Base-by-base conservation (phyloP, 1,140 invertebrate genomes). In the Sitodiplosis mosellana region DNA sequence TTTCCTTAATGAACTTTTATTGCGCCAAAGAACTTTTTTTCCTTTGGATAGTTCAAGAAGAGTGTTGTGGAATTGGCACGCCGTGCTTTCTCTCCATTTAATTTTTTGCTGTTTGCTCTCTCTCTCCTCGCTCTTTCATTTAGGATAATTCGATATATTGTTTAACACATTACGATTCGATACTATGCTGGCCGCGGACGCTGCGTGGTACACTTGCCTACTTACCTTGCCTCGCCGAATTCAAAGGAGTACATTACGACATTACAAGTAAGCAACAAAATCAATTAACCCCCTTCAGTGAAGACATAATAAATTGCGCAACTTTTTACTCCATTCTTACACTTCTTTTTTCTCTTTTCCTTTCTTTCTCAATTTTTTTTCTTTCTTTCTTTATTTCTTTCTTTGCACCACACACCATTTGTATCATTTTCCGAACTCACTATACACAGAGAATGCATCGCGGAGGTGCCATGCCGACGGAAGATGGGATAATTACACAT, bases 161-260 rank as follows among this genome's bases (percentile, higher is more conserved):
- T 56, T 69, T 70, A 14, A 66, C 69, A 12, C 73, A 74, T 48
- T 86, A 75, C 69, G 85, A 89, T 61, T 70, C 71, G 10, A 60
- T 87, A 15, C 65, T 83, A 1, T 89, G 87, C 60, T 90, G 87
- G 87, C 82, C 80, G 1, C 67, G 74, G 2, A 83, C 84, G 0
- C 66, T 68, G 1, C 71, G 74, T 34, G 76, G 76, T 33, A 71
- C 72, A 0, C 49, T 75, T 6, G 79, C 77, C 2, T 59, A 71
- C 1, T 71, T 84, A 49, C 74, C 77, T 5, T 90, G 87, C 56
- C 80, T 87, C 52, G 71, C 74, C 5, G 76, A 82, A 53, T 67
- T 89, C 41, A 76, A 83, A 52, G 81, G 81, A 47, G 77, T 89
- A 46, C 70, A 71, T 45, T 87, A 87, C 55, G 82, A 87, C 56